Base-by-base conservation (phyloP, 2,797 vertebrate genomes). In the Ceryle rudis region DNA sequence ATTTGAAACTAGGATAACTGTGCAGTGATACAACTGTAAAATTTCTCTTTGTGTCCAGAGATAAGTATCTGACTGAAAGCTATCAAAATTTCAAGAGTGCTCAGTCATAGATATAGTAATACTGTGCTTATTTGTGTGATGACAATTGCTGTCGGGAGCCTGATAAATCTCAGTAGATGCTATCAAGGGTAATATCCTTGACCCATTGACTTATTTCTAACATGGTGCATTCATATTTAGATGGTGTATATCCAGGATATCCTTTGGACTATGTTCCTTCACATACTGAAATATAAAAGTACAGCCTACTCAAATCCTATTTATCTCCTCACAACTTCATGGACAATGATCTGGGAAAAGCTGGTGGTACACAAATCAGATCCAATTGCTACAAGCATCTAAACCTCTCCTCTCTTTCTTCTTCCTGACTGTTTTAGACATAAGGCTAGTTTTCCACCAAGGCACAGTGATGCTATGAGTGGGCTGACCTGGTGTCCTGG, bases 391-490 rank as follows among this genome's bases (percentile, higher is more conserved):
- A 39, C n/a, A 55, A 70, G 13, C 5, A 31, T 35, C 21, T 71
- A 54, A 88, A 8, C 15, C 8, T 86, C 26, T 62, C 23, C 6
- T 67, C 11, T 75, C 19, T 65, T 79, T 44, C 19, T 75, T 60
- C 26, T 54, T 90, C 81, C 58, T 78, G 46, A 22, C 22, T 46
- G 6, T 81, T 86, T 86, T 26, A 75, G 37, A 22, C 2, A 10
- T 29, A 82, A 66, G 31, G 11, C 12, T 15, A 58, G 26, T 47
- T 54, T 62, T 41, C 51, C 18, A 55, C 9, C 16, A 35, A 29
- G 33, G 49, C 0, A 1, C 21, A 57, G 4, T 0, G 0, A 4
- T 42, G 16, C 17, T 0, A 0, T 55, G 7, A 79, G 47, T 12
- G 18, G 23, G 10, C 26, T 79, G 61, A 31, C 19, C 17, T 39